Evolutionary conservation across 2,113 vertebrate genomes (phyloP).

Genomic region (Sciurus niger): DNA sequence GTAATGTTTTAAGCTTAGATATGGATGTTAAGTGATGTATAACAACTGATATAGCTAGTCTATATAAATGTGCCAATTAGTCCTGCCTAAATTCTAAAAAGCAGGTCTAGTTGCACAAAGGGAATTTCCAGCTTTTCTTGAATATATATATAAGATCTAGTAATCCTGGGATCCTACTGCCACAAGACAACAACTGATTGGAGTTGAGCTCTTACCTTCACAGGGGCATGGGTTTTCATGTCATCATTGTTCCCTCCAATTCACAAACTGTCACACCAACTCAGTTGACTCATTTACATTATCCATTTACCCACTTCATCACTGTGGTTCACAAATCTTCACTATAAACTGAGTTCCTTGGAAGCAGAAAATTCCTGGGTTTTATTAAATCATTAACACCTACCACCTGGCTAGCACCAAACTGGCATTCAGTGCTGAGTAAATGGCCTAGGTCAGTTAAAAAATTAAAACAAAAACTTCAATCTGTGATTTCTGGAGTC

Average conservation of each 20-base stretch:
- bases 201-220: neutral
- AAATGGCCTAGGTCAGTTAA: neutral
- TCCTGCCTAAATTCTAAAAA: slow-evolving; percentile 12
- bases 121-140: slow-evolving; percentile 12
- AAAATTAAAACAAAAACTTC: neutral
- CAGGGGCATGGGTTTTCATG: neutral
- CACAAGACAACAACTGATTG: neutral
- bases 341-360: neutral
- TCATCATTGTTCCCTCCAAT: neutral
- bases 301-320: neutral
- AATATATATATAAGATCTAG: neutral
- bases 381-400: slow-evolving; percentile 26
- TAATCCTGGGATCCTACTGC: neutral
- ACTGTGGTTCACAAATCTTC: slow-evolving; percentile 26
- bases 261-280: neutral
- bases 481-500: neutral
- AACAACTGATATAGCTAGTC: neutral
- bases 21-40: neutral
- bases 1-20: neutral
- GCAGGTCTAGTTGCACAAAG: neutral
- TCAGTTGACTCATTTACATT: neutral
- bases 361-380: neutral
- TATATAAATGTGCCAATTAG: neutral
- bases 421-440: neutral
- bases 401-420: neutral